Evolutionary conservation across 2,797 vertebrate genomes (phyloP), one percentile per base, ranked within the genome.

Genomic region (Microcaecilia unicolor): DNA sequence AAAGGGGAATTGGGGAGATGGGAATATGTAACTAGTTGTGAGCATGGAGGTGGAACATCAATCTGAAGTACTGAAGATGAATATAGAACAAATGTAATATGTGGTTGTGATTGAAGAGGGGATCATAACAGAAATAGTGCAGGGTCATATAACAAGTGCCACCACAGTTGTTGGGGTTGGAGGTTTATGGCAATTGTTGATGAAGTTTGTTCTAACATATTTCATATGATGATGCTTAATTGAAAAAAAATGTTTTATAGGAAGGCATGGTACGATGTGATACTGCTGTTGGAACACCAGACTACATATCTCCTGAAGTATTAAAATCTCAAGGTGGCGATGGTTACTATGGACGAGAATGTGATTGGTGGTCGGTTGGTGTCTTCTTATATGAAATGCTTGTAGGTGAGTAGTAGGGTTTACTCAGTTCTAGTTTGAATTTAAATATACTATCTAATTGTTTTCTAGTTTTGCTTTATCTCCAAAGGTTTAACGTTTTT

Each of bases 261-360:
- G 94, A 98, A 51, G 92, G 95, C 45, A 98, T 98, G 95, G 95
- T 98, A 93, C 94, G 91, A 87, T 98, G 95, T 38, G 95, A 98
- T 72, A 98, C 95, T 1, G 95, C 95, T 42, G 95, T 98, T 64
- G 95, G 95, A 71, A 98, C 95, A 39, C 95, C 95, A 19, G 94
- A 98, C 73, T 98, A 98, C 72, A 98, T 98, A 78, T 98, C 95
- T 17, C 95, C 95, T 4, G 95, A 98, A 87, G 95, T 98, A 55
- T 56, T 98, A 55, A 98, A 98, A 77, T 98, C 95, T 41, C 95
- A 98, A 70, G 95, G 95, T 48, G 95, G 95, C 39, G 94, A 98
- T 43, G 95, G 95, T 38, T 97, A 95, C 68, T 98, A 98, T 26
- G 95, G 95, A 51, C 65, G 90, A 68, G 95, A 98, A 75, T 98